Conservation (phyloP, 2,113 vertebrate genomes). For the Lophotis ruficrista region DNA sequence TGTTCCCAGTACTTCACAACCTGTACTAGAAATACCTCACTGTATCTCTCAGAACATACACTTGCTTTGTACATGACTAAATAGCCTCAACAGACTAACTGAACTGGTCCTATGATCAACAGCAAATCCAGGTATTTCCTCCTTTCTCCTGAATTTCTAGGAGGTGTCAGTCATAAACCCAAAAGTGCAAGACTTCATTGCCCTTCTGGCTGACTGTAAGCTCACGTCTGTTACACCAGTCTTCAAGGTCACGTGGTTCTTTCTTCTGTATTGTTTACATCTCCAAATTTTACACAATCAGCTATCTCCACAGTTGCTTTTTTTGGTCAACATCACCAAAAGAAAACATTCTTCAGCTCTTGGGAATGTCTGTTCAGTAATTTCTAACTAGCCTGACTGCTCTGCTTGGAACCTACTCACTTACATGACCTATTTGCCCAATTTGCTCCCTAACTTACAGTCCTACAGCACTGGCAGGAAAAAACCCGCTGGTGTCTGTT, state of each 20-base stretch:
- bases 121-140: not conserved
- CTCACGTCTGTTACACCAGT: accelerated
- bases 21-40: not conserved
- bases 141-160: not conserved
- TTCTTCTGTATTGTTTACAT: not conserved
- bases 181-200: not conserved
- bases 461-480: not conserved
- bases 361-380: not conserved
- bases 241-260: not conserved
- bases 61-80: not conserved
- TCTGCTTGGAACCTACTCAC: not conserved
- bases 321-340: not conserved
- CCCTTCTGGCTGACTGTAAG: not conserved
- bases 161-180: not conserved
- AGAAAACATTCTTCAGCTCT: not conserved
- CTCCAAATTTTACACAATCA: not conserved
- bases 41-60: not conserved
- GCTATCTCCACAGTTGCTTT: not conserved
- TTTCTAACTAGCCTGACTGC: not conserved
- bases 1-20: not conserved
- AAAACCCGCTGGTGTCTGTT: not conserved
- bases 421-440: not conserved
- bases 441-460: not conserved
- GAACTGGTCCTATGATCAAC: not conserved
- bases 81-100: not conserved